These are phyloP conservation scores for Montifringilla adamsi DNA, from an alignment of 2,113 vertebrate genomes.

Conservation along the genomic window DNA sequence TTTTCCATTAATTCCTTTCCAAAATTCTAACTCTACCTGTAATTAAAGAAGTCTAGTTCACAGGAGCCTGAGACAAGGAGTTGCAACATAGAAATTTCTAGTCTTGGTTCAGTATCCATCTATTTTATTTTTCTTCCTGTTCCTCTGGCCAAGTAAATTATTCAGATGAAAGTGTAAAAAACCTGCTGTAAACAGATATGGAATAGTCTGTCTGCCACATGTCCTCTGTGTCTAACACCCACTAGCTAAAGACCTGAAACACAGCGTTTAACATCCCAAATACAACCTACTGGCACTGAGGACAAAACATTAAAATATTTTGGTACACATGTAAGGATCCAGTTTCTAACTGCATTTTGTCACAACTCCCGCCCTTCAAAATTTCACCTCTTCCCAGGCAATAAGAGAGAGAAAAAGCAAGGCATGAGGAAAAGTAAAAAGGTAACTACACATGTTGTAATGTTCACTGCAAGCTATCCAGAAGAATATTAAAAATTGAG, in stretches of 20 bases:
- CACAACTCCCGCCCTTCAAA: not conserved
- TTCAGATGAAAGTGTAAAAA: not conserved
- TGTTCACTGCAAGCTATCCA: not conserved
- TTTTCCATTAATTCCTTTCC: not conserved
- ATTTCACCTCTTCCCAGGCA: not conserved
- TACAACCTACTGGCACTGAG: not conserved
- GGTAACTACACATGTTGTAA: not conserved
- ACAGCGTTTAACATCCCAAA: not conserved
- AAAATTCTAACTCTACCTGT: not conserved
- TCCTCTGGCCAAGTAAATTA: not conserved
- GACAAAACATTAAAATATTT: not conserved
- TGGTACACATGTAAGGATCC: not conserved
- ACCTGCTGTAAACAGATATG: not conserved
- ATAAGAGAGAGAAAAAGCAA: not conserved
- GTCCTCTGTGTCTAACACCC: not conserved
- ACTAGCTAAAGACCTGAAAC: not conserved
- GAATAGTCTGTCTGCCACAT: not conserved
- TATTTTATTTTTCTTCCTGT: not conserved
- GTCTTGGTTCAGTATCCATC: not conserved
- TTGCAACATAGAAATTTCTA: not conserved
- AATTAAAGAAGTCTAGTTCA: not conserved
- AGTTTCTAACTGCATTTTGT: not conserved
- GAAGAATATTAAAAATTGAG: not conserved
- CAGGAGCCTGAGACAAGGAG: not conserved
- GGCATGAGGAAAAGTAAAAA: not conserved